Evolutionary conservation across 23 tunicate species (phyloP).

Genomic region (Oikopleura dioica): DNA sequence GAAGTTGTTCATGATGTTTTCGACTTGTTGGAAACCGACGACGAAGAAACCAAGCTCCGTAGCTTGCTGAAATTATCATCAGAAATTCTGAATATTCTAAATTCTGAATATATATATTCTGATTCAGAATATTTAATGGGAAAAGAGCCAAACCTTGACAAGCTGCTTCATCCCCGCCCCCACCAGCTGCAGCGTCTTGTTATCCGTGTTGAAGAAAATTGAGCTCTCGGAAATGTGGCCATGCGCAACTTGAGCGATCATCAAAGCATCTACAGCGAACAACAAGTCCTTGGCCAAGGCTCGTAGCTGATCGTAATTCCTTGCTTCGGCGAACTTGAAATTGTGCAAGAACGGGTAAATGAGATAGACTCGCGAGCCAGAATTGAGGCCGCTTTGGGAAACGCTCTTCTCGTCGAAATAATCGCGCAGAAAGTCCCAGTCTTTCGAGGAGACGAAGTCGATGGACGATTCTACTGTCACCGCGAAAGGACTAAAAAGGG

Average conservation of each 20-base stretch:
- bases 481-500: too few relatives aligned
- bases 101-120: too few relatives aligned
- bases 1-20: not conserved
- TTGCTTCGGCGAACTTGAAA: not conserved
- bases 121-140: too few relatives aligned
- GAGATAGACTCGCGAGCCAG: not conserved
- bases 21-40: not conserved
- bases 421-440: not conserved
- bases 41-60: not conserved
- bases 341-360: not conserved
- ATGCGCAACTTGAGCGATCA: not conserved
- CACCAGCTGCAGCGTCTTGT: not conserved
- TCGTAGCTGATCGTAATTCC: not conserved
- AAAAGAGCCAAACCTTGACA: too few relatives aligned
- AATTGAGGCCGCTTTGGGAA: not conserved
- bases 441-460: not conserved
- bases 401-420: constrained; percentile 4
- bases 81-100: too few relatives aligned
- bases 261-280: not conserved
- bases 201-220: not conserved
- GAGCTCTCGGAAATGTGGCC: not conserved
- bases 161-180: constrained; percentile 10
- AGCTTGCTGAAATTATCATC: too few relatives aligned
- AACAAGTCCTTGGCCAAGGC: not conserved
- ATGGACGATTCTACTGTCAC: not conserved